Conservation (phyloP, 1,140 invertebrate species). For the Drosophila quadrilineata region DNA sequence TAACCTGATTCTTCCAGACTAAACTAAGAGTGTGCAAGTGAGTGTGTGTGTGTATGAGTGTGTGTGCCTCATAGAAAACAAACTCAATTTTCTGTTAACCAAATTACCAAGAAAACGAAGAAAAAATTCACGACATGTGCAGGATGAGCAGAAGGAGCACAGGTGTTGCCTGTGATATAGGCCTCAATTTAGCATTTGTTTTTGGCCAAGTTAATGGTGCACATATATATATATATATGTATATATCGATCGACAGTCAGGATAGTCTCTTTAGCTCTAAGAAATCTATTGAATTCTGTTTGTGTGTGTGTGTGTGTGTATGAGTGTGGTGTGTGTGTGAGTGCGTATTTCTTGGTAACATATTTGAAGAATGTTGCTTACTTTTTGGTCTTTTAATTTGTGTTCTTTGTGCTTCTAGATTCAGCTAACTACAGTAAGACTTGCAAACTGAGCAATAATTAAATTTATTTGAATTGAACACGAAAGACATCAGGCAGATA, state of each 20-base stretch:
- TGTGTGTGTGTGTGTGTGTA: too few species aligned
- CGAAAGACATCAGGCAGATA: constrained; percentile 47
- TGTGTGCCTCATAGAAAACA: constrained; percentile 8
- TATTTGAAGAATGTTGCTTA: too few species aligned
- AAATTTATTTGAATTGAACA: constrained; percentile 78
- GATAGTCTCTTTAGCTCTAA: too few species aligned
- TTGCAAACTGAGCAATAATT: constrained; percentile 76
- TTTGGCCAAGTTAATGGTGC: too few species aligned
- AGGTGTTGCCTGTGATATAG: too few species aligned
- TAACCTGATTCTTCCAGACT: not conserved
- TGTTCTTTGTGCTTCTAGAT: constrained; percentile 79
- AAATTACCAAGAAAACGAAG: too few species aligned
- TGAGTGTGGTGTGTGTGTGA: not conserved
- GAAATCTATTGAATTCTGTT: too few species aligned
- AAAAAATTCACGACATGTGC: not conserved
- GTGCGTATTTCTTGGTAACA: constrained; percentile 48
- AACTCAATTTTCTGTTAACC: constrained; percentile 42
- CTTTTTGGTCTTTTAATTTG: constrained; percentile 72
- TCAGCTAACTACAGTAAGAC: constrained; percentile 72
- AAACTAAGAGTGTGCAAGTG: not conserved
- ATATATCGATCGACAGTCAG: too few species aligned
- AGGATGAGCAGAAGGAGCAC: not conserved
- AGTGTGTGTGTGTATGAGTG: constrained; percentile 3
- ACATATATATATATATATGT: too few species aligned
- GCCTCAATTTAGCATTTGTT: not conserved